Conservation (phyloP, 2,888 invertebrate genomes). For the Diarsia dahlii region DNA sequence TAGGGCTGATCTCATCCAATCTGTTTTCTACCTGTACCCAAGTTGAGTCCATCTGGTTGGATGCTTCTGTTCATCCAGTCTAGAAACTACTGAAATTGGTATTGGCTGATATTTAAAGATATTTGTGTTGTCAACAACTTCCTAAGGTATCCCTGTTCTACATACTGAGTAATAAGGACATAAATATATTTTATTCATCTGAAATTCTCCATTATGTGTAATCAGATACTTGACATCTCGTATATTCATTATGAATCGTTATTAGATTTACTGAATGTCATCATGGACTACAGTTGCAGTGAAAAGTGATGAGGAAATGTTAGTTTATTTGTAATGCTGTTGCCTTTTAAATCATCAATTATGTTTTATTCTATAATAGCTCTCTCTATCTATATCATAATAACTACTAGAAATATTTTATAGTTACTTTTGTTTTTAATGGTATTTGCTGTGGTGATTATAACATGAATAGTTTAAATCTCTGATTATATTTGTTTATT, state of each 20-base stretch:
- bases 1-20: background rate
- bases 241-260: background rate
- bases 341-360: slow-evolving; percentile 1
- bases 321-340: slow-evolving; percentile 3
- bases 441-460: background rate
- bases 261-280: slow-evolving; percentile 19
- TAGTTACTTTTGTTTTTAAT: background rate
- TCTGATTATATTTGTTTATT: slow-evolving; percentile 9
- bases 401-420: background rate
- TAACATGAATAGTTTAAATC: background rate
- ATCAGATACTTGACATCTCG: background rate
- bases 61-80: background rate
- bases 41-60: background rate
- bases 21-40: background rate
- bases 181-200: background rate
- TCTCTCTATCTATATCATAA: background rate
- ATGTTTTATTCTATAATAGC: slow-evolving; percentile 3
- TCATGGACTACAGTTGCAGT: background rate
- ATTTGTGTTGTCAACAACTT: background rate
- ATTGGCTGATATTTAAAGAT: slow-evolving; percentile 1
- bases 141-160: background rate
- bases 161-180: background rate
- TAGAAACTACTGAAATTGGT: background rate
- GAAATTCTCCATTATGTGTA: background rate
- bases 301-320: slow-evolving; percentile 26